These are phyloP conservation scores for Trachops cirrhosus DNA, from an alignment of 2,797 vertebrate species.

Conservation along the genomic window DNA sequence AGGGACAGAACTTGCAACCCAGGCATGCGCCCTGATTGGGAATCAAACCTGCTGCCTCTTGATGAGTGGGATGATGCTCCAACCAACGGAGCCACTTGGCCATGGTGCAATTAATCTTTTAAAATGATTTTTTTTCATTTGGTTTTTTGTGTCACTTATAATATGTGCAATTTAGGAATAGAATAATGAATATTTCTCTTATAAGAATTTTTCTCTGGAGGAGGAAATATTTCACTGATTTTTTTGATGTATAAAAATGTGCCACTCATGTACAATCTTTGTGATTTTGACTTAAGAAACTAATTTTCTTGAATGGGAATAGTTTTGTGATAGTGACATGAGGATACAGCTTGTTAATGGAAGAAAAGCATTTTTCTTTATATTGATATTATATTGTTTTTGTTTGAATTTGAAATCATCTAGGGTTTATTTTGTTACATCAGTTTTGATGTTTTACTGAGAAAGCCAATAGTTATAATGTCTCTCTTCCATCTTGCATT, in stretches of 20 bases:
- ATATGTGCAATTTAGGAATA: slow-evolving; percentile 12
- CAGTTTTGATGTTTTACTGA: not conserved
- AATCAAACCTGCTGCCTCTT: not conserved
- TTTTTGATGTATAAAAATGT: not conserved
- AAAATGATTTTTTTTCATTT: slow-evolving; percentile 20
- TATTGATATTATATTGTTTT: not conserved
- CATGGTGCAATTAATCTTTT: not conserved
- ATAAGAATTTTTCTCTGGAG: not conserved
- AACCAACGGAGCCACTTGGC: not conserved
- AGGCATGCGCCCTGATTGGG: too few species aligned
- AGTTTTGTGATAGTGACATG: not conserved
- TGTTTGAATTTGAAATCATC: slow-evolving; percentile 33
- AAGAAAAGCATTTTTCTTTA: not conserved
- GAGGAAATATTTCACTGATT: slow-evolving; percentile 38
- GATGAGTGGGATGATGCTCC: not conserved
- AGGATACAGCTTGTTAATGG: not conserved
- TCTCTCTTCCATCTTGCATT: not conserved
- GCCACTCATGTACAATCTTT: not conserved
- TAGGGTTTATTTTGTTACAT: not conserved
- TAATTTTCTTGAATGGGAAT: slow-evolving; percentile 18
- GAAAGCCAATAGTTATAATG: not conserved
- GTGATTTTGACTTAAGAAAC: not conserved
- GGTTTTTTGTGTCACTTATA: not conserved
- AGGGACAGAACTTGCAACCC: too few species aligned
- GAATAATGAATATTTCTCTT: slow-evolving; percentile 4